Evolutionary conservation across 2,888 invertebrate genomes (phyloP), one percentile per base, ranked within the genome.

Genomic region (Microctonus brassicae): DNA sequence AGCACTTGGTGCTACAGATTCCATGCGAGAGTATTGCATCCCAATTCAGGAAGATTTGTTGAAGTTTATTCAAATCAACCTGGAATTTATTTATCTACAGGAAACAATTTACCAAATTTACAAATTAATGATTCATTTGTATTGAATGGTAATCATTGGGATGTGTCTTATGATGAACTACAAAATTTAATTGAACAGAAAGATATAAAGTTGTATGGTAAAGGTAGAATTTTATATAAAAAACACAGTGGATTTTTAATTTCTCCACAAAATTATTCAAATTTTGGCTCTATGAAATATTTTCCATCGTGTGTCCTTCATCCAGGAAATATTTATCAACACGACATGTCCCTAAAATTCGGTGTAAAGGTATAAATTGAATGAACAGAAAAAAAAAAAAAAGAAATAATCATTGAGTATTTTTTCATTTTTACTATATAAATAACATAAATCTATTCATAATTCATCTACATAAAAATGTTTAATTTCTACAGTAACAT

Each of bases 191-290:
- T 5, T 22, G 36, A 47, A 42, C 22, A 71, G 52, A 53, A 68
- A 22, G 20, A n/a, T 13, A 17, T 20, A 1, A 13, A 61, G 6
- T 29, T 55, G 9, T 26, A 24, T 11, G 84, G 84, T 0, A 91
- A 91, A 79, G 85, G 84, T n/a, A 89, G 89, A 3, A 82, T 84
- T 1, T 73, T 80, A n/a, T 91, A 91, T 79, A 81, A 82, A 4
- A 87, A 88, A 74, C 89, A 90, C 78, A 88, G 89, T 11, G 90
- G 88, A 13, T 88, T 92, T 75, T 89, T 90, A 77, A 79, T 92
- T 39, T 91, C 92, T 77, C 89, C 92, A 0, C 91, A 91, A 77
- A 89, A 90, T 77, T 91, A 89, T 79, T 90, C 91, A 0, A 88
- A 91, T 82, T 88, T 90, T 7, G 80, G 89, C 9, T 88, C 90